Percentiles rank a stretch among this genome's conserved stretches.
phyloP scores from a whole-genome alignment of 2,888 invertebrate species.

The Morpho helenor region DNA sequence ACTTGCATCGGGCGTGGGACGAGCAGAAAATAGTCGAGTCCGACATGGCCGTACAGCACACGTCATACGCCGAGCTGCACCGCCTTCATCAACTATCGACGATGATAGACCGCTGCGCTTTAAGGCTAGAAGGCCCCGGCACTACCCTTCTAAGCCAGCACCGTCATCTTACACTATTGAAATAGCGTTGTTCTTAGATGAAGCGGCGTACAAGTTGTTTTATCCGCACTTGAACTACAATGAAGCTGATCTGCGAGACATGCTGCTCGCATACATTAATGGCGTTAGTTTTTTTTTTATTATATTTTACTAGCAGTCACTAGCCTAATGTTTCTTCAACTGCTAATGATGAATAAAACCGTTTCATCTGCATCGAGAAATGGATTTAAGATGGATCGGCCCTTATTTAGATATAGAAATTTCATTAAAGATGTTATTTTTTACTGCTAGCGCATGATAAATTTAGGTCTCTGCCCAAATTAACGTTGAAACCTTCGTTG shows the following conservation, averaged over 20 bases:
- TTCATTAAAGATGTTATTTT: too few relatives aligned
- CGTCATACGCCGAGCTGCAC: constrained; percentile 77
- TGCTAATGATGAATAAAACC: not conserved
- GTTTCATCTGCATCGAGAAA: too few relatives aligned
- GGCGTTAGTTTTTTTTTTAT: constrained; percentile 72
- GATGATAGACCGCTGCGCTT: constrained; percentile 59
- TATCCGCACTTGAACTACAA: constrained; percentile 83
- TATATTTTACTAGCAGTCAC: not conserved
- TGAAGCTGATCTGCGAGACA: constrained; percentile 83
- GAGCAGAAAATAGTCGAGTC: constrained; percentile 53
- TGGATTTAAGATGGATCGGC: too few relatives aligned
- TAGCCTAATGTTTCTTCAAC: not conserved
- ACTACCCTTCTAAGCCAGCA: constrained; percentile 38
- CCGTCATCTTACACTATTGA: constrained; percentile 81
- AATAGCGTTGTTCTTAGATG: constrained; percentile 86
- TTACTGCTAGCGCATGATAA: too few relatives aligned
- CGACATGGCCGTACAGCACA: constrained; percentile 67
- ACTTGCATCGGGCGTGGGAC: constrained; percentile 59
- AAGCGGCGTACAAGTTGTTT: constrained; percentile 85
- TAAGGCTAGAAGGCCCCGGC: constrained; percentile 47
- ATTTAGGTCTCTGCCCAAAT: too few relatives aligned
- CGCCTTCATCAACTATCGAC: constrained; percentile 60
- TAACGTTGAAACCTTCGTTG: too few relatives aligned
- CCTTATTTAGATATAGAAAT: too few relatives aligned
- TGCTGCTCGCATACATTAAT: constrained; percentile 89